Percentiles rank a stretch among this genome's conserved stretches.
phyloP scores from a whole-genome alignment of 2,888 invertebrate species.

The Tholera decimalis region DNA sequence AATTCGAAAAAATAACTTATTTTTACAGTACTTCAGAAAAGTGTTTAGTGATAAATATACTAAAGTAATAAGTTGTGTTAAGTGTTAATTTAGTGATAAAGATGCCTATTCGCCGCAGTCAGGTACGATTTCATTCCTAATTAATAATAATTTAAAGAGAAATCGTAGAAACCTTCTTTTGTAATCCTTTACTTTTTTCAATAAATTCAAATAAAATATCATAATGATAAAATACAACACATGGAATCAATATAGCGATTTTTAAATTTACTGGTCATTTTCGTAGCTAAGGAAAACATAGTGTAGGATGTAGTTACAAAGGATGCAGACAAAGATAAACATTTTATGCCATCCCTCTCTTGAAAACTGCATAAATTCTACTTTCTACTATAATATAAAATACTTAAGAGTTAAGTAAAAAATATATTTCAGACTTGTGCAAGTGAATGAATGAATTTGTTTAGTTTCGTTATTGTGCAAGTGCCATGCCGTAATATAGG shows the following conservation, averaged over 20 bases:
- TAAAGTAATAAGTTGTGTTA: conserved; percentile 57
- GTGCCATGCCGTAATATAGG: background rate
- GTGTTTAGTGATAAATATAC: conserved; percentile 61
- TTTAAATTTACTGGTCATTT: background rate
- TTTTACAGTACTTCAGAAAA: conserved; percentile 48
- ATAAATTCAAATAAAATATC: background rate
- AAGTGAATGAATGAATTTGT: too few species aligned
- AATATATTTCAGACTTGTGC: background rate
- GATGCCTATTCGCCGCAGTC: conserved; percentile 88
- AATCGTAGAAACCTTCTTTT: background rate
- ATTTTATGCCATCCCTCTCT: background rate
- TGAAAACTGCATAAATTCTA: conserved; percentile 1
- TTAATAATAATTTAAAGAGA: background rate
- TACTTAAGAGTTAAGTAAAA: background rate
- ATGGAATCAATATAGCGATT: background rate
- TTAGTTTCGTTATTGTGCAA: too few species aligned
- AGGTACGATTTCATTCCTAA: conserved; percentile 76
- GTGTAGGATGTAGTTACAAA: background rate
- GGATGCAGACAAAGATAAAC: background rate
- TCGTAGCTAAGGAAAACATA: background rate
- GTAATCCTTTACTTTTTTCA: background rate
- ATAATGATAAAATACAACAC: background rate
- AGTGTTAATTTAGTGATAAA: conserved; percentile 68
- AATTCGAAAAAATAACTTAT: conserved; percentile 41
- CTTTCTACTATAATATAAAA: background rate